Evolutionary conservation across 1,140 invertebrate genomes (phyloP), one percentile per base, ranked within the genome.

Genomic region (Tyrophagus putrescentiae): DNA sequence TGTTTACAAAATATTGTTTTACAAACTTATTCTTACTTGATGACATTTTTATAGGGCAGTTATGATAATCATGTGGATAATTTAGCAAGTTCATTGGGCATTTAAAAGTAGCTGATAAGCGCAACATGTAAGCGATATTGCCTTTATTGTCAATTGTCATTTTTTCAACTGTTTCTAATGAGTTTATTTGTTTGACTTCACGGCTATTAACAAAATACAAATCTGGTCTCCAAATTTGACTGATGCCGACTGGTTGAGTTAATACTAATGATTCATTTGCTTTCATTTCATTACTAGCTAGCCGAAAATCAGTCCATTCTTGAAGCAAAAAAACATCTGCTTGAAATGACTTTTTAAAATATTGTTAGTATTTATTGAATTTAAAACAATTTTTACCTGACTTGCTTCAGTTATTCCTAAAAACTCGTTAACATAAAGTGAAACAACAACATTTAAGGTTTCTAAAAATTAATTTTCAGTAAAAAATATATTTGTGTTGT

Each of bases 191-290:
- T 5, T n/a, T 16, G 3, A 32, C 57, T 32, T n/a, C 2, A 21
- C 31, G 13, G 4, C 18, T 28, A 29, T 59, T 59, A 9, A 42
- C n/a, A 59, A 59, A 44, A 23, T 59, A 59, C 25, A 42, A 18
- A 29, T 59, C 57, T 50, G 57, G 57, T 16, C 31, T 16, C 57
- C 57, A 59, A 6, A 59, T 32, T 23, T 23, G 29, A 5, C n/a
- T n/a, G 6, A 59, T 34, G 11, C 33, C 27, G 65, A 68, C 69
- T 9, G 56, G 18, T 39, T 58, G 11, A 1, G 39, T 16, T 13
- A 58, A 23, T 9, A 54, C n/a, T 3, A 44, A 9, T 16, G 13
- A 39, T 13, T 39, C 13, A 3, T 44, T 9, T 16, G 2, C 13
- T 3, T 27, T n/a, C 3, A 41, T 25, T 23, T 16, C n/a, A 18